Percentiles rank a stretch among this genome's conserved stretches.
These are phyloP conservation scores for Congeria kusceri DNA, from an alignment of 2,888 invertebrate species.

Conservation along the genomic window DNA sequence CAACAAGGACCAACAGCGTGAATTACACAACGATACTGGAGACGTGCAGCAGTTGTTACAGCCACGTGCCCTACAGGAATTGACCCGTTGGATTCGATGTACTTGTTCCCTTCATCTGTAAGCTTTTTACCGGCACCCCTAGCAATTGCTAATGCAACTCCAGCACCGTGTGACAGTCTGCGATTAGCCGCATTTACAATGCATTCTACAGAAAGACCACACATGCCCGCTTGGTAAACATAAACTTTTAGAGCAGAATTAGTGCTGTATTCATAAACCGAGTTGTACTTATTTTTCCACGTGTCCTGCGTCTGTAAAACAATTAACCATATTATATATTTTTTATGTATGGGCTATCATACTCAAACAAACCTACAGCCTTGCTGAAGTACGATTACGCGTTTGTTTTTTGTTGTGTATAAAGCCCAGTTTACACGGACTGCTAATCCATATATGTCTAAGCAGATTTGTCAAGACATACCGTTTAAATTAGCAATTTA, in stretches of 20 bases:
- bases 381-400: no score
- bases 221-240: constrained; percentile 27
- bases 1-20: constrained; percentile 37
- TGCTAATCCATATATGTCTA: no score
- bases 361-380: no score
- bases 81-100: not conserved
- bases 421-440: no score
- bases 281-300: no score
- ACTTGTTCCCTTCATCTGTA: not conserved
- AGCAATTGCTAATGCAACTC: constrained; percentile 20
- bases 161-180: constrained; percentile 17
- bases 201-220: constrained; percentile 13
- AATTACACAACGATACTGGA: constrained; percentile 21
- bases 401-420: no score
- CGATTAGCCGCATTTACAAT: constrained; percentile 40
- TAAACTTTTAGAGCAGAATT: constrained; percentile 5
- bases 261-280: not conserved
- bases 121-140: constrained; percentile 24
- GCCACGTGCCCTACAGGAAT: constrained; percentile 1
- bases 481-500: no score
- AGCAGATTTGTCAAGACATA: no score
- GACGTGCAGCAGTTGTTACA: constrained; percentile 13
- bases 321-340: no score
- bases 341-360: no score
- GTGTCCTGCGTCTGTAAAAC: no score